phyloP scores from a whole-genome alignment of 2,113 vertebrate genomes.

The Muscicapa adusta region DNA sequence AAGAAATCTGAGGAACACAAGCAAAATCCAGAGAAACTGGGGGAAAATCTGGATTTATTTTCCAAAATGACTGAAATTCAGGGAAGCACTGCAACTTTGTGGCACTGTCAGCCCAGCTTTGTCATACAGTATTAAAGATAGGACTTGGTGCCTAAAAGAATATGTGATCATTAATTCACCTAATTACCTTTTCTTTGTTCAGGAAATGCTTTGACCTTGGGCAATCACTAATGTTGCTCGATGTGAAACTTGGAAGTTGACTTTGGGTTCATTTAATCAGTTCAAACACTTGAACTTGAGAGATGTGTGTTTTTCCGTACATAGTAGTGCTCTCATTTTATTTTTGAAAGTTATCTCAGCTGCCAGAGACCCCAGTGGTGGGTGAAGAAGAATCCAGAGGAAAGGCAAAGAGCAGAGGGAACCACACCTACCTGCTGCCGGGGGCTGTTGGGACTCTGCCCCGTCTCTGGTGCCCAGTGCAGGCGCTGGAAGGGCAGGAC shows the following conservation, averaged over 20 bases:
- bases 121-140: background rate
- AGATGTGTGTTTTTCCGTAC: background rate
- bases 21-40: background rate
- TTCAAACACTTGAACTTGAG: background rate
- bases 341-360: background rate
- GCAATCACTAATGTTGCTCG: background rate
- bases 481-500: conserved; percentile 86
- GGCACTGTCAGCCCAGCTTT: background rate
- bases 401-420: background rate
- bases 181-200: background rate
- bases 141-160: background rate
- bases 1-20: background rate
- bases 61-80: background rate
- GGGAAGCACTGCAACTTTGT: background rate
- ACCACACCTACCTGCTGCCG: conserved; percentile 70
- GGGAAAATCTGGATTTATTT: background rate
- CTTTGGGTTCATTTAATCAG: background rate
- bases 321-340: fast-evolving
- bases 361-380: fast-evolving
- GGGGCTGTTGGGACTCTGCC: conserved; percentile 89
- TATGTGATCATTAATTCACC: fast-evolving
- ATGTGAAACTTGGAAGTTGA: background rate
- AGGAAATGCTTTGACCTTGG: background rate
- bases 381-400: fast-evolving
- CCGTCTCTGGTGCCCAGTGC: conserved; percentile 78